Conservation (phyloP, 2,113 vertebrate genomes). For the Orthochromis malagaraziensis region DNA sequence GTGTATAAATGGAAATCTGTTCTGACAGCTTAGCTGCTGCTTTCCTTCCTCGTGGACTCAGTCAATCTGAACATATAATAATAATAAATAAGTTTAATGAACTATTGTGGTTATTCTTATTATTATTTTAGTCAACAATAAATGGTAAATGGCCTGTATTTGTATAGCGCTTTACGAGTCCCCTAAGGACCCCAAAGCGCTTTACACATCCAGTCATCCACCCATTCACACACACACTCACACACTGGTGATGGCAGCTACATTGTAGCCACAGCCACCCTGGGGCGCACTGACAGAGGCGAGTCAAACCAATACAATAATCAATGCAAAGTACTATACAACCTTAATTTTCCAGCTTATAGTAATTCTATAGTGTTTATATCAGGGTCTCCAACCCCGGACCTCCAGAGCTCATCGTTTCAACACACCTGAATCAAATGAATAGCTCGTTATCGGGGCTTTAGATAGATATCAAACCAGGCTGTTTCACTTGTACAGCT, state of each 20-base stretch:
- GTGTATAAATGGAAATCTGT: not conserved
- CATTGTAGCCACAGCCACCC: fast-evolving
- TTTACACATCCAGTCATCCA: not conserved
- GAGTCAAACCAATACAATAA: not conserved
- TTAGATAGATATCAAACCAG: not conserved
- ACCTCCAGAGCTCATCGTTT: not conserved
- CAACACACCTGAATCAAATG: not conserved
- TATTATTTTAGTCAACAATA: not conserved
- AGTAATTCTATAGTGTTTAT: not conserved
- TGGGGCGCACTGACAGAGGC: not conserved
- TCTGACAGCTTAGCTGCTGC: not conserved
- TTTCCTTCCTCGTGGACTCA: not conserved
- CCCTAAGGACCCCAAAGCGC: not conserved
- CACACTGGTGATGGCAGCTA: not conserved
- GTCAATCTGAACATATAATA: not conserved
- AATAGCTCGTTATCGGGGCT: not conserved
- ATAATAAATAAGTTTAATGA: not conserved
- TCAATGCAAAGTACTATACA: not conserved
- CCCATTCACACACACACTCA: fast-evolving
- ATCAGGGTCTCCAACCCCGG: not conserved
- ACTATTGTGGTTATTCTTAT: not conserved
- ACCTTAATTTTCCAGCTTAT: not conserved
- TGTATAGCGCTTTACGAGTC: fast-evolving
- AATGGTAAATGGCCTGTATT: not conserved
- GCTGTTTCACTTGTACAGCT: not conserved